Evolutionary conservation across 1,140 invertebrate genomes (phyloP).

Genomic region (Macrocentrus cingulum): DNA sequence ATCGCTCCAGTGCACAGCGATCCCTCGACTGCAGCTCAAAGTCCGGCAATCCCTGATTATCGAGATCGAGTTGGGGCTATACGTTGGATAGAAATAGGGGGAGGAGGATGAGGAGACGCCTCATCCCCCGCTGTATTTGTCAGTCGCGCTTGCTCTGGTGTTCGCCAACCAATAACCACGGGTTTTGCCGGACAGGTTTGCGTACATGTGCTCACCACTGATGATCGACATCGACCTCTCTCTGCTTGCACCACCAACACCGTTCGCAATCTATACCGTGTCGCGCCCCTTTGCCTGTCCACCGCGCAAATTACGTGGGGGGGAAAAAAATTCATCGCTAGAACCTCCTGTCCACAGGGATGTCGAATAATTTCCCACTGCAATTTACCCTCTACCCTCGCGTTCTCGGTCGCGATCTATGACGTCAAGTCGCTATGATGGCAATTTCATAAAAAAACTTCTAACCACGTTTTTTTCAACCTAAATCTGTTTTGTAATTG

Average conservation of each 20-base stretch:
- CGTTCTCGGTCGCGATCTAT: slow-evolving; percentile 6
- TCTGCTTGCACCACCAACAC: background rate
- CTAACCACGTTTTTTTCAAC: too few relatives aligned
- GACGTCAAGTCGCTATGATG: too few relatives aligned
- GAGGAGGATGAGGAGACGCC: background rate
- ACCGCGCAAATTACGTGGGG: slow-evolving; percentile 12
- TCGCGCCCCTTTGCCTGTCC: too few relatives aligned
- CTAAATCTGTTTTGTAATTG: too few relatives aligned
- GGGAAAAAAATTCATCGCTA: slow-evolving; percentile 15
- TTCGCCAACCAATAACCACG: slow-evolving; percentile 16
- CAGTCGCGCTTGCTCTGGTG: background rate
- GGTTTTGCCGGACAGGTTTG: slow-evolving; percentile 17
- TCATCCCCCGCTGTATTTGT: background rate
- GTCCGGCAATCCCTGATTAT: slow-evolving; percentile 18
- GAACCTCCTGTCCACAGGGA: slow-evolving; percentile 14
- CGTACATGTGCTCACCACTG: slow-evolving; percentile 7
- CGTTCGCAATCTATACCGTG: background rate
- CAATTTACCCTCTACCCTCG: background rate
- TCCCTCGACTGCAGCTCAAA: background rate
- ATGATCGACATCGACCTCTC: slow-evolving; percentile 9
- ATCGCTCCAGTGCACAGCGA: background rate
- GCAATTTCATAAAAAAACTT: too few relatives aligned
- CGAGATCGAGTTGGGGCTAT: slow-evolving; percentile 12
- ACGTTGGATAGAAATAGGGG: background rate
- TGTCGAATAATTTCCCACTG: slow-evolving; percentile 16